These are phyloP conservation scores for Erpobdella octoculata DNA, from an alignment of 2,888 invertebrate species.

Conservation along the genomic window DNA sequence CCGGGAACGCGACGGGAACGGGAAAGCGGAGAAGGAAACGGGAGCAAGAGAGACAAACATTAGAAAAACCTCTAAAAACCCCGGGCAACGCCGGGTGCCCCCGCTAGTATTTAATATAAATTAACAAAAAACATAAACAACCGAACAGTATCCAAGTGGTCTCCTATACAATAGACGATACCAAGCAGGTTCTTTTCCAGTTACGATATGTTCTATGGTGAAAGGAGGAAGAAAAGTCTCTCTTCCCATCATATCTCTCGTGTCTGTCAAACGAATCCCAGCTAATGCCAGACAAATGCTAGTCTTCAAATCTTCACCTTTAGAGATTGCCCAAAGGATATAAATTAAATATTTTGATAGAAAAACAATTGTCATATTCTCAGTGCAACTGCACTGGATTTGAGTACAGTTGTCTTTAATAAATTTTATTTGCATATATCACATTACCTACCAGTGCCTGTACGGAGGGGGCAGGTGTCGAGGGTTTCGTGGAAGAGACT, in stretches of 20 bases:
- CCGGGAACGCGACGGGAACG: too few relatives aligned
- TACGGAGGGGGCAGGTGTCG: slow-evolving; percentile 12
- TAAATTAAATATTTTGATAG: neutral
- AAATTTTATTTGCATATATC: too few relatives aligned
- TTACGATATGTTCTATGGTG: neutral
- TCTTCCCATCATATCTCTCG: neutral
- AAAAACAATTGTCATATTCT: neutral
- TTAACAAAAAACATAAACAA: neutral
- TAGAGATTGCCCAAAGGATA: neutral
- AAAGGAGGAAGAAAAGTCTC: slow-evolving; percentile 18
- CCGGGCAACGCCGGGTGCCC: too few relatives aligned
- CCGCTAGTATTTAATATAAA: too few relatives aligned
- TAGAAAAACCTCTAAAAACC: too few relatives aligned
- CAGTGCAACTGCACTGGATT: too few relatives aligned
- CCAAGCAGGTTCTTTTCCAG: neutral
- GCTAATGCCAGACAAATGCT: slow-evolving; percentile 14
- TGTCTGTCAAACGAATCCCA: slow-evolving; percentile 4
- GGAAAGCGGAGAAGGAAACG: too few relatives aligned
- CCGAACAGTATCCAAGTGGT: slow-evolving; percentile 13
- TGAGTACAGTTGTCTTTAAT: too few relatives aligned
- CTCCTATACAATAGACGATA: neutral
- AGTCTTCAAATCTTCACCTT: slow-evolving; percentile 21
- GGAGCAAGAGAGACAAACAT: too few relatives aligned
- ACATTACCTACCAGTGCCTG: slow-evolving; percentile 6
- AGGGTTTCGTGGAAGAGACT: neutral